Evolutionary conservation across 2,113 vertebrate species (phyloP), one percentile per base, ranked within the genome.

Genomic region (Elgaria multicarinata): DNA sequence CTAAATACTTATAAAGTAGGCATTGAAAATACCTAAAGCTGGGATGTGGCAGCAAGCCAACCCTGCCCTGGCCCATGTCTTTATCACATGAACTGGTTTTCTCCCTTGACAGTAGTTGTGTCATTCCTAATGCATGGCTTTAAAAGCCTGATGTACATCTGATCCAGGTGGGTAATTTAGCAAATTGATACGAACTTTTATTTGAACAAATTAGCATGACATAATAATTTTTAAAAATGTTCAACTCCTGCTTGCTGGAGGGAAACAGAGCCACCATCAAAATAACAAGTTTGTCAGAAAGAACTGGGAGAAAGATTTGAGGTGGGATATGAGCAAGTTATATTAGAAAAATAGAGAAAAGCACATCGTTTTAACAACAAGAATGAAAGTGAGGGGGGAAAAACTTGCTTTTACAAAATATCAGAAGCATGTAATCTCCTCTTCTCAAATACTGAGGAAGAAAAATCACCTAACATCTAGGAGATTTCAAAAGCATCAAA

Each of bases 131-230:
- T 90, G 83, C 10, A 64, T 3, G 14, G 14, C 88, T 75, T 6
- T 87, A 13, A 93, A 4, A 44, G 18, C 64, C 88, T 76, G 85
- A 69, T 28, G 58, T 79, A 91, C 50, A 0, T 4, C 42, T 53
- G 92, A 92, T 55, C 58, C 58, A 90, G 24, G 71, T 16, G 14
- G 83, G 74, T 84, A 81, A 66, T 93, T 81, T 4, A 77, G n/a
- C 88, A 71, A 90, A 66, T 13, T 84, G 1, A 22, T 93, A 91
- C 66, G 58, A 86, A 26, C 7, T 46, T 83, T 53, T 42, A 82
- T 81, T 89, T 90, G 55, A 39, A 4, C 83, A 88, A 90, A 72
- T 85, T 2, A 90, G 5, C 12, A 24, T 71, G 6, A 13, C 64
- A 69, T 22, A 69, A 28, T n/a, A 46, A n/a, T n/a, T n/a, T n/a